phyloP scores from a whole-genome alignment of 2,797 vertebrate genomes.

The Myotis pilosus region DNA sequence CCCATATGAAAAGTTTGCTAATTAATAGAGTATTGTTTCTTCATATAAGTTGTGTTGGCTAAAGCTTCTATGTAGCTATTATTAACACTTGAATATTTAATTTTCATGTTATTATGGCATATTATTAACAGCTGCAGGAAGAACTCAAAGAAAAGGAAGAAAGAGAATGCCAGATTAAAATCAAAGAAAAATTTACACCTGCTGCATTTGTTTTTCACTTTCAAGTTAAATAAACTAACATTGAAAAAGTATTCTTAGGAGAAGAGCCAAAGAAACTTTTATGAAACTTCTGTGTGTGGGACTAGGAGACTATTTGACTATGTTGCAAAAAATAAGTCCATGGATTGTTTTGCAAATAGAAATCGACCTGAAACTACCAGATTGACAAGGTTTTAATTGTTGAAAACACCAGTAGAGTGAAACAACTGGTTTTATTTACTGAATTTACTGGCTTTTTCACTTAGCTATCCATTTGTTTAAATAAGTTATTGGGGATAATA shows the following conservation, averaged over 20 bases:
- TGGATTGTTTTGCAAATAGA: background rate
- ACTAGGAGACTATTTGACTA: background rate
- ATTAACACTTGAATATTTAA: background rate
- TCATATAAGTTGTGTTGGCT: background rate
- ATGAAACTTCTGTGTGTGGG: background rate
- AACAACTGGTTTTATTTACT: conserved; percentile 9
- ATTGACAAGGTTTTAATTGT: background rate
- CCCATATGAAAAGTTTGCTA: background rate
- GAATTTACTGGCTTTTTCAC: background rate
- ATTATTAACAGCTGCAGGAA: background rate
- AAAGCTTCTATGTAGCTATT: background rate
- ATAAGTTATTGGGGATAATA: background rate
- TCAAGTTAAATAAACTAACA: background rate
- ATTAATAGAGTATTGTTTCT: conserved; percentile 28
- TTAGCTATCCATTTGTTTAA: conserved; percentile 13
- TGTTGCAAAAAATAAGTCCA: background rate
- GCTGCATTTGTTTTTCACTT: background rate
- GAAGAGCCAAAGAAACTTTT: background rate
- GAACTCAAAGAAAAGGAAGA: background rate
- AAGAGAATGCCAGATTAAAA: background rate
- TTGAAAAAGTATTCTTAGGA: background rate
- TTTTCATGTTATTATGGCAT: background rate
- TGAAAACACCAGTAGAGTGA: background rate
- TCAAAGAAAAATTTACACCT: background rate
- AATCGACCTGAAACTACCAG: background rate